Conservation (phyloP, 2,888 invertebrate species). For the Melanostoma mellinum region DNA sequence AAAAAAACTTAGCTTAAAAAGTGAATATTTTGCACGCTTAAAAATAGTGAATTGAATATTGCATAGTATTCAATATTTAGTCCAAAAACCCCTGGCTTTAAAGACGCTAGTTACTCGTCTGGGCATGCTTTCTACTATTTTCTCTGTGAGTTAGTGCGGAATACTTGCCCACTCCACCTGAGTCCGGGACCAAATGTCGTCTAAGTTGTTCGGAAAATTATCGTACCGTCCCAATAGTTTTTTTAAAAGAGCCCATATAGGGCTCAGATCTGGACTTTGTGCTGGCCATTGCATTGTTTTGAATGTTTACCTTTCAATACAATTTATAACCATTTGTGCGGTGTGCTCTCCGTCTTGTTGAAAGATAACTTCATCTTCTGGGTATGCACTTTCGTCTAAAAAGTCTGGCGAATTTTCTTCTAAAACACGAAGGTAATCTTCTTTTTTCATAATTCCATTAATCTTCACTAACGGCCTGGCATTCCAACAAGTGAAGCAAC, state of each 20-base stretch:
- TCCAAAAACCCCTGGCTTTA: conserved; percentile 1
- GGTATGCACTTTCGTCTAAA: too few species aligned
- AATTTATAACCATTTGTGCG: not conserved
- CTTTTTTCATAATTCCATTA: too few species aligned
- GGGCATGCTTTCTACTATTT: conserved; percentile 7
- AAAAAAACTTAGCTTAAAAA: too few species aligned
- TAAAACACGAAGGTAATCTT: too few species aligned
- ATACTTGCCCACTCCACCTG: conserved; percentile 1
- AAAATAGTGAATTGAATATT: conserved; percentile 10
- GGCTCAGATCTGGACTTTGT: too few species aligned
- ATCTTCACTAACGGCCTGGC: too few species aligned
- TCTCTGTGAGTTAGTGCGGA: conserved; percentile 6
- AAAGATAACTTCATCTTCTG: too few species aligned
- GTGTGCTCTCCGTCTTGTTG: not conserved
- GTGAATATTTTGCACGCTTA: too few species aligned
- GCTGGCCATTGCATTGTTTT: too few species aligned
- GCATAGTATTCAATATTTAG: conserved; percentile 4
- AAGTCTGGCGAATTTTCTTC: too few species aligned
- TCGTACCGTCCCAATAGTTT: conserved; percentile 3
- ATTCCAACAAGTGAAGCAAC: not conserved
- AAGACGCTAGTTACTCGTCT: conserved; percentile 5
- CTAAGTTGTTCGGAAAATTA: not conserved
- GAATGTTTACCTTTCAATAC: too few species aligned
- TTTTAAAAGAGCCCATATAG: too few species aligned
- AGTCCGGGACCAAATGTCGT: conserved; percentile 3